phyloP scores from a whole-genome alignment of 2,888 invertebrate species.

The Diploptera punctata region DNA sequence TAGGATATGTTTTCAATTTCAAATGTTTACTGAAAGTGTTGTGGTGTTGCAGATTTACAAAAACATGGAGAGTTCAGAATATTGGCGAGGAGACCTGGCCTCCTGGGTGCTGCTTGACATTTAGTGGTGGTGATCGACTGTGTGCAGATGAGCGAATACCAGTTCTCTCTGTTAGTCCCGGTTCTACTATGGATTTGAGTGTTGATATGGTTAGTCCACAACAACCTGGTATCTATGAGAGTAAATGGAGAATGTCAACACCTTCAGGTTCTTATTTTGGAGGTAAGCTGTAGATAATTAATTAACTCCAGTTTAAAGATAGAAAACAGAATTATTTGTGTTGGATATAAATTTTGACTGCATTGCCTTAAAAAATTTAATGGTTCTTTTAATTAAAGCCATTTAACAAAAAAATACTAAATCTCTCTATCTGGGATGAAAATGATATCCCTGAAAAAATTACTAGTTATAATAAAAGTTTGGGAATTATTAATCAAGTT shows the following conservation, averaged over 20 bases:
- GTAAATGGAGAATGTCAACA: constrained; percentile 90
- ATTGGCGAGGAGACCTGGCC: constrained; percentile 91
- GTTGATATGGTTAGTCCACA: constrained; percentile 83
- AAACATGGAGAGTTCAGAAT: constrained; percentile 89
- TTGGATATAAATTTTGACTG: too few relatives aligned
- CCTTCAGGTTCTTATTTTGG: constrained; percentile 91
- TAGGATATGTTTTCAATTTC: too few relatives aligned
- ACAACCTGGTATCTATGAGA: constrained; percentile 76
- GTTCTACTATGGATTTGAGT: constrained; percentile 76
- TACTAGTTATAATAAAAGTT: too few relatives aligned
- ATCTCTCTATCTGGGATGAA: too few relatives aligned
- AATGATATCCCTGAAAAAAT: too few relatives aligned
- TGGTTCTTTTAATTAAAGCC: too few relatives aligned
- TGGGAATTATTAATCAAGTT: too few relatives aligned
- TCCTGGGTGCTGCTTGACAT: constrained; percentile 77
- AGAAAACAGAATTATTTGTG: too few relatives aligned
- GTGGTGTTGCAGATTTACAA: constrained; percentile 68
- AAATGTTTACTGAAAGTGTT: not conserved
- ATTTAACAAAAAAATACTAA: too few relatives aligned
- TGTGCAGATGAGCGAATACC: constrained; percentile 62
- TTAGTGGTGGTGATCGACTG: constrained; percentile 72
- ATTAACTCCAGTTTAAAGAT: too few relatives aligned
- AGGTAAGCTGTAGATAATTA: constrained; percentile 64
- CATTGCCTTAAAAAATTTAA: too few relatives aligned
- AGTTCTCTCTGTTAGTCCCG: constrained; percentile 76